Conservation (phyloP, 2,888 invertebrate species). For the Cerastis leucographa region DNA sequence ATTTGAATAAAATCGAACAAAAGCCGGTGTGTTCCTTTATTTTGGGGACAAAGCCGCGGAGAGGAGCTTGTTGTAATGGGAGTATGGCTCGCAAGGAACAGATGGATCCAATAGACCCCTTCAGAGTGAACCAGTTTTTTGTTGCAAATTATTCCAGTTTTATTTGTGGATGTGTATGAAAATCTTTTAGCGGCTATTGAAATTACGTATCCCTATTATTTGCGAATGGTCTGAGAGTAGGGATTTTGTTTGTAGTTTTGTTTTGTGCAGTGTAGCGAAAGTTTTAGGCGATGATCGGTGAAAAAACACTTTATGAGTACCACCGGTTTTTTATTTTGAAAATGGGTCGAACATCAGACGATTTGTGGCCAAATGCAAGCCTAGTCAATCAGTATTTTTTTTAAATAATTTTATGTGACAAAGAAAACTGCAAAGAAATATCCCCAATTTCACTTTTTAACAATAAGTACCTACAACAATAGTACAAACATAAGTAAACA, state of each 20-base stretch:
- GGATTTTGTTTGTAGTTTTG: neutral
- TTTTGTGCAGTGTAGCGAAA: slow-evolving; percentile 1
- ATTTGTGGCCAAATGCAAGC: too few relatives aligned
- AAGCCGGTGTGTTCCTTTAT: slow-evolving; percentile 5
- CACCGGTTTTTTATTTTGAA: too few relatives aligned
- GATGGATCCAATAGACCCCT: slow-evolving; percentile 19
- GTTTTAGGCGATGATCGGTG: neutral
- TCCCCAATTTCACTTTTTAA: neutral
- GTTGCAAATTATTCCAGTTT: slow-evolving; percentile 29
- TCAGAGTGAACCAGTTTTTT: slow-evolving; percentile 28
- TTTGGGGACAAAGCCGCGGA: slow-evolving; percentile 5
- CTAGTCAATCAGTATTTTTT: too few relatives aligned
- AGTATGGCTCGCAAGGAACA: slow-evolving; percentile 22
- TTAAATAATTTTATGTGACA: too few relatives aligned
- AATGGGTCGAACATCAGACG: too few relatives aligned
- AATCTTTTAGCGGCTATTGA: slow-evolving; percentile 19
- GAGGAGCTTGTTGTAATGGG: slow-evolving; percentile 10
- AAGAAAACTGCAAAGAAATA: neutral
- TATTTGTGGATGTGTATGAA: slow-evolving; percentile 22
- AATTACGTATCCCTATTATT: neutral
- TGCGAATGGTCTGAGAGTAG: neutral
- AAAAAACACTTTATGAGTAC: neutral
- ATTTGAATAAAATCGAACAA: slow-evolving; percentile 3
- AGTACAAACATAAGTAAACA: neutral
- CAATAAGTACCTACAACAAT: neutral